Evolutionary conservation across 92 coral and sea anemone species (phyloP).

Genomic region (Parazoanthus darwini): DNA sequence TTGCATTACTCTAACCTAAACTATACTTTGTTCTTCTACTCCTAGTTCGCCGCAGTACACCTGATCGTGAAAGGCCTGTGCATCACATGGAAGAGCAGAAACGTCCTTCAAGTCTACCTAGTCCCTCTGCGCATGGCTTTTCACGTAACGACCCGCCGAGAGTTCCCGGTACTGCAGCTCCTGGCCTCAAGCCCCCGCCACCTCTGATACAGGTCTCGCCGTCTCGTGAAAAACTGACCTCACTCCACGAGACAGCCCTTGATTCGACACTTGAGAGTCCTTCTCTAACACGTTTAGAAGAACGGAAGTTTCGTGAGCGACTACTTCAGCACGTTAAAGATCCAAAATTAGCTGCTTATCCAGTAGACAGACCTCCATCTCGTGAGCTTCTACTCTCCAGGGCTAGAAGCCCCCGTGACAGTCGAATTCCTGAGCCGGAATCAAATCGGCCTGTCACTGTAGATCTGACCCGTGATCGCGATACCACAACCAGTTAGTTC

Average conservation of each 20-base stretch:
- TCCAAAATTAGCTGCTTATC: conserved; percentile 14
- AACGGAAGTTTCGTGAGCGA: conserved; percentile 45
- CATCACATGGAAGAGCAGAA: conserved; percentile 21
- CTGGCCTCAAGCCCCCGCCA: conserved; percentile 77
- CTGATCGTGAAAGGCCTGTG: conserved; percentile 15
- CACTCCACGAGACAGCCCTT: conserved; percentile 35
- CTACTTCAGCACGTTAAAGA: conserved; percentile 41
- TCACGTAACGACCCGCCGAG: conserved; percentile 6
- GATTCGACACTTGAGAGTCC: conserved; percentile 10
- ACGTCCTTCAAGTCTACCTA: conserved; percentile 39
- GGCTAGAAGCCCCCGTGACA: conserved; percentile 32
- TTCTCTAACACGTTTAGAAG: conserved; percentile 37
- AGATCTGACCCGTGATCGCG: conserved; percentile 71
- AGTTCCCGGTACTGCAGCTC: not conserved
- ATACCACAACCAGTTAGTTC: no score
- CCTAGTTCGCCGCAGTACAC: conserved; percentile 15
- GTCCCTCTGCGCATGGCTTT: conserved; percentile 11
- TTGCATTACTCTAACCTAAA: no score
- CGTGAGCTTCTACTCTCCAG: conserved; percentile 2
- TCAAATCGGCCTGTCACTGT: conserved; percentile 62
- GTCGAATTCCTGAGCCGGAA: conserved; percentile 45
- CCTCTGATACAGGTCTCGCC: conserved; percentile 84
- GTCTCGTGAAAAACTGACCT: conserved; percentile 60
- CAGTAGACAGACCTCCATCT: conserved; percentile 29
- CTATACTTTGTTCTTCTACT: not conserved